Evolutionary conservation across 2,113 vertebrate genomes (phyloP), one percentile per base, ranked within the genome.

Genomic region (Martes martes): DNA sequence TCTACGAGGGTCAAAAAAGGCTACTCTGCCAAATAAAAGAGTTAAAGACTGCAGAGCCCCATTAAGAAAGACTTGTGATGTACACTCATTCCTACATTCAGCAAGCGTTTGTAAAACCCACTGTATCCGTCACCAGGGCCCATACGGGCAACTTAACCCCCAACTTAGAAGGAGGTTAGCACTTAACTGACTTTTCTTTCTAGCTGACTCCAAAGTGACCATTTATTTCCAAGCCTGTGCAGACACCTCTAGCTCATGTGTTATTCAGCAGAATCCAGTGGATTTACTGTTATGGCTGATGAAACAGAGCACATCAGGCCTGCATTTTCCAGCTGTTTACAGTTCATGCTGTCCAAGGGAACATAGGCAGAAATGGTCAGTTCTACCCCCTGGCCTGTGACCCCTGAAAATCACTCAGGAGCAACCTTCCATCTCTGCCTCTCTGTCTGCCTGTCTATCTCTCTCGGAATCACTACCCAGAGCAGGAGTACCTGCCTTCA

Each of bases 71-170:
- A 59, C 1, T 6, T 9, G 31, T 6, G 9, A 18, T 5, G 28
- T 10, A 19, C 18, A 15, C 15, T n/a, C 28, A 42, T 28, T 84
- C 23, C 31, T 42, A 67, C 57, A 26, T 4, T 87, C 67, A 74
- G 67, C 39, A 63, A 71, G 39, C 13, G 47, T 45, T 83, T 19
- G 4, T 13, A 1, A 85, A 23, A 69, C 19, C 26, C 50, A 61
- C 0, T 4, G 14, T 19, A 0, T 26, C 15, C 1, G 15, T 52
- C 42, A 3, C 65, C 8, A 2, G 39, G 59, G 8, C 28, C 11
- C 83, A 18, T 0, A 1, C 7, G 33, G 31, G 24, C 19, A 19
- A 47, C 24, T 14, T 76, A 0, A 36, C 16, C n/a, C 71, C 45
- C 28, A 16, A 1, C 55, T 57, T 57, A 23, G 55, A 57, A 0